Evolutionary conservation across 1,140 invertebrate genomes (phyloP), one percentile per base, ranked within the genome.

Genomic region (Conus ventricosus): DNA sequence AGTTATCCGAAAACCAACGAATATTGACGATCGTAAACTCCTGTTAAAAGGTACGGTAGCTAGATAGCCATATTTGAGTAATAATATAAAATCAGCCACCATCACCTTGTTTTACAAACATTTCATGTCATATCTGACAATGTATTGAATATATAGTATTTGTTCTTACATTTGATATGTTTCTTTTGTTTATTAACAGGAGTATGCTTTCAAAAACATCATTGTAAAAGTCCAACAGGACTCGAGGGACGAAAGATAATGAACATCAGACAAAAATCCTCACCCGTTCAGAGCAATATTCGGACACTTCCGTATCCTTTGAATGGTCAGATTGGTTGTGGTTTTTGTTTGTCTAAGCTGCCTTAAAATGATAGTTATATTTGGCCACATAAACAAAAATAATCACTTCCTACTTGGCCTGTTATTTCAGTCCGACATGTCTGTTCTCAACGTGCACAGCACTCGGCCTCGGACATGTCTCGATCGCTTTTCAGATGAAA

Each of bases 151-250:
- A 51, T 81, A 54, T 54, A 51, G 23, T 55, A 51, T 17, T 20
- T 54, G 15, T 54, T 17, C 80, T 54, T 55, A 81, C 51, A 8
- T 81, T 51, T 81, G 80, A 51, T 55, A 54, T 81, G 17, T 23
- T 51, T 81, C 39, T 81, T 81, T 81, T 81, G 15, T 54, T 81
- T 81, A 7, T 55, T 15, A 53, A 15, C 39, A 81, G 80, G 80
- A 81, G 80, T 81, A 81, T 81, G 80, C 80, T 81, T 54, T 81
- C 80, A 53, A 39, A 81, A 81, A 81, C 80, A 81, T 53, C 80
- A 5, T 54, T 81, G 80, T 81, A 54, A 81, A 78, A 54, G 80
- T 81, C 80, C 80, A 81, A 39, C 39, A 81, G 80, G 80, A 81
- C 80, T 81, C 80, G 27, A 51, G 39, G 80, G 80, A 81, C 27